Conservation (phyloP, 2,888 invertebrate species). For the Drosophila quasianomalipes region DNA sequence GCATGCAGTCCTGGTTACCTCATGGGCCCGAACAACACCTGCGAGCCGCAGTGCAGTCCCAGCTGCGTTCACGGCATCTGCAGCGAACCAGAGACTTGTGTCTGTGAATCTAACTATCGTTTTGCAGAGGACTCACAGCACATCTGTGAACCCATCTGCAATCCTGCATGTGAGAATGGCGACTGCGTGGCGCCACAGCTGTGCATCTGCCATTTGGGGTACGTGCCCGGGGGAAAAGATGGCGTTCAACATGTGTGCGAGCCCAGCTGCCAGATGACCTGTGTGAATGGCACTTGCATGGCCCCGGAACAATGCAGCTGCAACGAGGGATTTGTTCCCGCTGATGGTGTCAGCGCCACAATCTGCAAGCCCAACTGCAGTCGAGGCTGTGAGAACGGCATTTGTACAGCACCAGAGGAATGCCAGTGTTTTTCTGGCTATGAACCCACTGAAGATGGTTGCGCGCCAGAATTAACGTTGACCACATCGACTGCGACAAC, state of each 20-base stretch:
- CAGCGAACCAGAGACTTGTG: constrained; percentile 83
- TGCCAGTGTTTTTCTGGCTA: constrained; percentile 75
- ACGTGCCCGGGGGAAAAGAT: constrained; percentile 57
- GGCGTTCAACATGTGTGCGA: constrained; percentile 26
- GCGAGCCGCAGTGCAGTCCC: constrained; percentile 76
- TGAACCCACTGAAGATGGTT: constrained; percentile 15
- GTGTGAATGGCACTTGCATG: constrained; percentile 70
- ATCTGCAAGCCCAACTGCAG: constrained; percentile 72
- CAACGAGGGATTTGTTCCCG: constrained; percentile 69
- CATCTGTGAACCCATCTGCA: constrained; percentile 82
- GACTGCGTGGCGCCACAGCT: constrained; percentile 69
- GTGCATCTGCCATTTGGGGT: constrained; percentile 78
- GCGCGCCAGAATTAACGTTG: constrained; percentile 3
- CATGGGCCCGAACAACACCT: constrained; percentile 78
- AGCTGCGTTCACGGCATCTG: constrained; percentile 85
- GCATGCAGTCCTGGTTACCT: constrained; percentile 77
- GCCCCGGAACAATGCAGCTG: constrained; percentile 82
- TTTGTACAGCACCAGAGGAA: constrained; percentile 78
- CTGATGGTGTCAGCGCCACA: constrained; percentile 86
- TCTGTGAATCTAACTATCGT: constrained; percentile 61
- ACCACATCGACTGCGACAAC: constrained; percentile 1
- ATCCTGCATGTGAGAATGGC: constrained; percentile 83
- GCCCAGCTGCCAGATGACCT: constrained; percentile 55
- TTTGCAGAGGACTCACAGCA: constrained; percentile 51
- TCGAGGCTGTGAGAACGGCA: constrained; percentile 74